Evolutionary conservation across 2,888 invertebrate species (phyloP), one percentile per base, ranked within the genome.

Genomic region (Drosophila fulvimacula): DNA sequence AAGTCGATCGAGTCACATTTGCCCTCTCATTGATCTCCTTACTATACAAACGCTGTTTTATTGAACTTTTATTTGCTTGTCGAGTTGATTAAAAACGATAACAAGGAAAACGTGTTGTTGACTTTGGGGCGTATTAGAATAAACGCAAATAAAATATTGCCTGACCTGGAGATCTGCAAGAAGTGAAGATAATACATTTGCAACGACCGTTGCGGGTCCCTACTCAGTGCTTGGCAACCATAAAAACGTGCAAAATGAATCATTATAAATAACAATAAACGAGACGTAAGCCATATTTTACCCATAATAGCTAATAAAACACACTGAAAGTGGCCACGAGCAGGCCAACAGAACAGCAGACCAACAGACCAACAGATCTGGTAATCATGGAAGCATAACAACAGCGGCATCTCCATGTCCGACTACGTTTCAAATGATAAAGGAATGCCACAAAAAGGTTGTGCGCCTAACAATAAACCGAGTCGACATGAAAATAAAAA

Each of bases 181-280:
- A 32, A 55, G 27, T 41, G 39, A 21, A 63, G 61, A 27, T 64
- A 51, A 69, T 42, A 69, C 42, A 58, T 58, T 49, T 11, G 51
- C 49, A 71, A 76, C 58, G 72, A 64, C 51, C 46, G 27, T 34
- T 51, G 32, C 24, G 73, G 55, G 62, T 60, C 71, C 79, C 64
- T 62, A 62, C 41, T 75, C 76, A 68, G 71, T 74, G 61, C 87
- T 52, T 65, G 68, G 57, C 70, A 76, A 61, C 86, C 86, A 85
- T 88, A 88, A 88, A 82, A 88, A 85, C 71, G 82, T 82, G 88
- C 74, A 77, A 88, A 82, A 85, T 83, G 81, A 80, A 82, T 82
- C 88, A 88, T 85, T 86, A 88, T 82, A 82, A 82, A 82, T 88
- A 85, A 85, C 82, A 82, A 88, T 85, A 82, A 88, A 85, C 74